Evolutionary conservation across 2,797 vertebrate species (phyloP).

Genomic region (Peromyscus nudipes): DNA sequence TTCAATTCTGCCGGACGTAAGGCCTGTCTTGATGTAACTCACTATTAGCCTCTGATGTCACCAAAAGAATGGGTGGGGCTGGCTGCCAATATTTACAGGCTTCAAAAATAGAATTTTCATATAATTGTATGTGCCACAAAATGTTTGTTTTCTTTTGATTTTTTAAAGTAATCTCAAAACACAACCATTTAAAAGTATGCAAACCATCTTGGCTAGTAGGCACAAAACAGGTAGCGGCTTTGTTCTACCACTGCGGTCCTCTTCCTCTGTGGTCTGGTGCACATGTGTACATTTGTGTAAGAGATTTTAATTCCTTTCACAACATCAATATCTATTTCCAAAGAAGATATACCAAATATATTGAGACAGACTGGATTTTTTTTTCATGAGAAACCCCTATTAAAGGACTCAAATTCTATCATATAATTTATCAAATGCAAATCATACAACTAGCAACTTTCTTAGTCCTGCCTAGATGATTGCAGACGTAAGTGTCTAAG

Average conservation of each 20-base stretch:
- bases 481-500: neutral
- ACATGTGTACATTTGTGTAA: neutral
- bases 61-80: neutral
- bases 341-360: slow-evolving; percentile 15
- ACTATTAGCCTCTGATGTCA: neutral
- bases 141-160: slow-evolving; percentile 5
- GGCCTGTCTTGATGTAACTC: neutral
- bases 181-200: slow-evolving; percentile 25
- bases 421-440: neutral
- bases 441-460: neutral
- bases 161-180: slow-evolving; percentile 14
- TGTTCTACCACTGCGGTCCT: neutral
- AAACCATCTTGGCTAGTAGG: neutral
- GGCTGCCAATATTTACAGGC: neutral
- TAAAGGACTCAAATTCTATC: neutral
- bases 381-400: neutral
- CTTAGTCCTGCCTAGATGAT: neutral
- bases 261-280: neutral
- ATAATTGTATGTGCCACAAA: slow-evolving; percentile 15
- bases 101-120: slow-evolving; percentile 18
- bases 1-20: neutral
- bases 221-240: neutral
- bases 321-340: neutral
- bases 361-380: neutral
- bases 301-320: neutral